Evolutionary conservation across 2,113 vertebrate genomes (phyloP).

Genomic region (Verasper variegatus): DNA sequence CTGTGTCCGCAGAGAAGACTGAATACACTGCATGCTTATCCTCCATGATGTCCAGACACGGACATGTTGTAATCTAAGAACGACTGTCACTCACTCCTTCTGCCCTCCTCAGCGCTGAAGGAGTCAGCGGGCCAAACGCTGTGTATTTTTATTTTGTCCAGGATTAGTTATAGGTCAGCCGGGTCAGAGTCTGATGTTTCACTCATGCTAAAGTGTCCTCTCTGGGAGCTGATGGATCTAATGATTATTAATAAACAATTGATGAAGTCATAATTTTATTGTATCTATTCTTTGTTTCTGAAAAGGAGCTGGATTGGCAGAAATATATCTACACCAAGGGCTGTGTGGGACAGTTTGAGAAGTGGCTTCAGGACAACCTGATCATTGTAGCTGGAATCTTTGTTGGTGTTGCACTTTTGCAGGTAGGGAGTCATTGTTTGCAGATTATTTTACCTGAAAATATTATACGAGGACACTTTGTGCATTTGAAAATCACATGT

Average conservation of each 20-base stretch:
- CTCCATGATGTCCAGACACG: constrained; percentile 30
- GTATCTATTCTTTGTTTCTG: background rate
- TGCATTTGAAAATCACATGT: background rate
- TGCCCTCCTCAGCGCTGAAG: background rate
- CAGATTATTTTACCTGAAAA: background rate
- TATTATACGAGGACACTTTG: background rate
- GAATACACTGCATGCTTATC: constrained; percentile 33
- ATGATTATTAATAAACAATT: background rate
- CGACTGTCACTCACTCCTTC: too few relatives aligned
- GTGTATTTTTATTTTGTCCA: constrained; percentile 15
- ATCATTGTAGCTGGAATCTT: constrained; percentile 89
- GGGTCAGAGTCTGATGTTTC: constrained; percentile 8
- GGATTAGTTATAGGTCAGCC: constrained; percentile 54
- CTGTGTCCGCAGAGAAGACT: constrained; percentile 26
- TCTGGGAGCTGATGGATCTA: background rate
- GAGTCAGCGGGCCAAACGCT: constrained; percentile 28
- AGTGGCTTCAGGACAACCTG: constrained; percentile 93
- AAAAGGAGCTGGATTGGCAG: constrained; percentile 88
- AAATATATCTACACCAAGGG: constrained; percentile 90
- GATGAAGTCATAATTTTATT: background rate
- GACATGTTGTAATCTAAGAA: constrained; percentile 26
- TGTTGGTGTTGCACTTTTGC: constrained; percentile 90
- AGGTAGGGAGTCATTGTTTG: constrained; percentile 77
- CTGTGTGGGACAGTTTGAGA: constrained; percentile 94
- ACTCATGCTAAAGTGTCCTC: background rate